phyloP scores from a whole-genome alignment of 2,888 invertebrate species.

The Meteorus colon region DNA sequence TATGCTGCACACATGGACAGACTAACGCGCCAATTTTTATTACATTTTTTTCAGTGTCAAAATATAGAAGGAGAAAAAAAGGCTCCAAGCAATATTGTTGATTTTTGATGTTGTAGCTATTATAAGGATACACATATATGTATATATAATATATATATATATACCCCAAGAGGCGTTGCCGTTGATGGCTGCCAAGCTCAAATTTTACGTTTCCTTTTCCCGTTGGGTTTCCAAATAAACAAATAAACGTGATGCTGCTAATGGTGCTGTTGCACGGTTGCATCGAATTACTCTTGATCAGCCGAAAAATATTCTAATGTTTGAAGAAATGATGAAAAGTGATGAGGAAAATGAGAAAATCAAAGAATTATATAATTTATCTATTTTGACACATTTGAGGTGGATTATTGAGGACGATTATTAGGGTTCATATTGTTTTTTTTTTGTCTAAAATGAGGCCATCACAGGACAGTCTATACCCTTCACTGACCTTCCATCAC shows the following conservation, averaged over 20 bases:
- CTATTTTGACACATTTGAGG: background rate
- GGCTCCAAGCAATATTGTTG: slow-evolving; percentile 67
- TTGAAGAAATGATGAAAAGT: background rate
- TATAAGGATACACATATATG: slow-evolving; percentile 33
- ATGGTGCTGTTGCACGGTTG: background rate
- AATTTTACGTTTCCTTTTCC: slow-evolving; percentile 38
- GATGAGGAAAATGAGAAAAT: background rate
- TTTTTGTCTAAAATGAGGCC: background rate
- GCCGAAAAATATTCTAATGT: background rate
- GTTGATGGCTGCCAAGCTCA: background rate
- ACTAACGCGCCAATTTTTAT: slow-evolving; percentile 36
- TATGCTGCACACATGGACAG: slow-evolving; percentile 24
- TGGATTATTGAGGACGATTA: background rate
- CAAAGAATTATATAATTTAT: background rate
- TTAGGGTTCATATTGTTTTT: background rate
- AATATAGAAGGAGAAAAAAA: slow-evolving; percentile 45
- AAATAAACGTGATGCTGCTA: background rate
- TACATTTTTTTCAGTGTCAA: slow-evolving; percentile 48
- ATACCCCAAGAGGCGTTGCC: slow-evolving; percentile 16
- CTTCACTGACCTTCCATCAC: slow-evolving; percentile 48
- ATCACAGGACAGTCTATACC: slow-evolving; percentile 19
- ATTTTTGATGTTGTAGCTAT: slow-evolving; percentile 69
- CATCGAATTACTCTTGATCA: background rate
- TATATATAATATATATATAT: background rate
- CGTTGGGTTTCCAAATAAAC: background rate